These are phyloP conservation scores for Hyaena hyaena DNA, from an alignment of 2,113 vertebrate genomes.

Conservation along the genomic window DNA sequence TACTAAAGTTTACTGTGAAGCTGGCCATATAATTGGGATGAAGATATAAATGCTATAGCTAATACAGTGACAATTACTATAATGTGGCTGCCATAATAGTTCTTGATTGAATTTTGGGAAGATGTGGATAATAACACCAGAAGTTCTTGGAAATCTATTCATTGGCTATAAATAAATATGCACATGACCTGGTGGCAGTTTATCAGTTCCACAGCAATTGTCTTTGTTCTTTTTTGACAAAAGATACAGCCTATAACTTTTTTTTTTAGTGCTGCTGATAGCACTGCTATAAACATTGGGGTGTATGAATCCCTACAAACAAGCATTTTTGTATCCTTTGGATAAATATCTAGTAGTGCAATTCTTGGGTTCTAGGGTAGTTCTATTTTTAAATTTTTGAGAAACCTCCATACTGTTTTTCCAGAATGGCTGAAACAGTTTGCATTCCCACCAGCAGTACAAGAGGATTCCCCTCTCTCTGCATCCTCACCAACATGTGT, in stretches of 20 bases:
- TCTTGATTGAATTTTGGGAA: neutral
- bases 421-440: too few species aligned
- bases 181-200: neutral
- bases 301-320: too few species aligned
- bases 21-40: neutral
- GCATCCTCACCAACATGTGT: too few species aligned
- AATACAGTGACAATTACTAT: neutral
- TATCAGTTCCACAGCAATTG: neutral
- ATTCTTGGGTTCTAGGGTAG: too few species aligned
- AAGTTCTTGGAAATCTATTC: neutral
- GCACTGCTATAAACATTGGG: too few species aligned
- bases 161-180: neutral
- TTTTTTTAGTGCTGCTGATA: neutral
- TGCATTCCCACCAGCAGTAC: too few species aligned
- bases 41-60: slow-evolving; percentile 21
- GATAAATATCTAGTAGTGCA: too few species aligned
- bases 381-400: too few species aligned
- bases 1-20: neutral
- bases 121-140: neutral
- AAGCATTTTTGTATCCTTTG: too few species aligned
- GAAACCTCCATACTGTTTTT: too few species aligned
- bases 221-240: neutral
- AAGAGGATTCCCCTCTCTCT: too few species aligned
- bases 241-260: neutral
- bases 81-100: neutral